Base-by-base conservation (phyloP, 2,888 invertebrate species). In the Venustoraphidia nigricollis region DNA sequence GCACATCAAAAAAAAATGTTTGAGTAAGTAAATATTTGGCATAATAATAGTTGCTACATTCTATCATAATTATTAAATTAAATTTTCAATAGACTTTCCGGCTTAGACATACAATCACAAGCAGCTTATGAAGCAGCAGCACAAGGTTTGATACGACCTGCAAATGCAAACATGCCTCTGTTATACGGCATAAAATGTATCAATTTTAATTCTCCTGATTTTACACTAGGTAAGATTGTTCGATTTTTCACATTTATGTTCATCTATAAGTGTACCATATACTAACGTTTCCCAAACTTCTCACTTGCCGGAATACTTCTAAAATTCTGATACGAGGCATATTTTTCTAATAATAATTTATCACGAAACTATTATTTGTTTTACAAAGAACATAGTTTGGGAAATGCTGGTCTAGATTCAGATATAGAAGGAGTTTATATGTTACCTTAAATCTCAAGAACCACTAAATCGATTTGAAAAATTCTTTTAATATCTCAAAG, bases 61-160 rank as follows among this genome's bases (percentile, higher is more conserved):
- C 13, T 17, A 17, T 36, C 49, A 48, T 37, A 40, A 50, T 41
- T n/a, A 13, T 50, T 17, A 35, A 34, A 40, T 46, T 36, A 43
- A 48, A 17, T 6, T 44, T 48, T 40, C 43, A 13, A 44, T 47
- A 84, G 84, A 55, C 60, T 81, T 41, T 76, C 79, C 55, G 92
- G 92, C 27, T 77, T 95, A 0, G 81, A 89, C 61, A 72, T 87
- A 52, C 81, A 89, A 58, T 89, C 89, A 39, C 89, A 96, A 66
- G 77, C 83, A 41, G 92, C 92, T 9, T 97, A 90, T 65, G 90
- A 96, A 49, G 60, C 96, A 50, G 94, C 94, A 8, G 70, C 78
- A 1, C 70, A 81, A 63, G 96, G 97, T 1, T 72, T 83, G 0
- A 74, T 95, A 4, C 71, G 93, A 49, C 93, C 96, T 0, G 68